Percentiles rank a stretch among this genome's conserved stretches.
These are phyloP conservation scores for Tholera decimalis DNA, from an alignment of 2,888 invertebrate genomes.

Conservation along the genomic window DNA sequence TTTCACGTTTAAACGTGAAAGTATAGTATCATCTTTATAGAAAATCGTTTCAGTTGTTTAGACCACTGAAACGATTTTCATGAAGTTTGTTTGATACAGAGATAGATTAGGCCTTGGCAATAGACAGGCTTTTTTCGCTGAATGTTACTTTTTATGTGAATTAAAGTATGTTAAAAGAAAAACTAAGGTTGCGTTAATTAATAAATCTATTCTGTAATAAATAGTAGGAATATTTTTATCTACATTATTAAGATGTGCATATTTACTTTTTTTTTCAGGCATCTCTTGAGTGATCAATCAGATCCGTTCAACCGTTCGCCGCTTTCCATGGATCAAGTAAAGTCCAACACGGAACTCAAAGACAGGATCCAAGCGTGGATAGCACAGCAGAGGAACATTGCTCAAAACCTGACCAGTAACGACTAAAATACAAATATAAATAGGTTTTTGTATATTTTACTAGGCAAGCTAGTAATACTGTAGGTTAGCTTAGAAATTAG, in stretches of 20 bases:
- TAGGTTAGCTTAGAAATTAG: conserved; percentile 57
- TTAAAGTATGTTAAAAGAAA: no score
- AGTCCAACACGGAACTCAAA: conserved; percentile 95
- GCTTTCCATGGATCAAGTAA: conserved; percentile 98
- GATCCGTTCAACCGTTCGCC: conserved; percentile 99
- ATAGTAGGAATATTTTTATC: neutral
- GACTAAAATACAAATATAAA: conserved; percentile 43
- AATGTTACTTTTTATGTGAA: no score
- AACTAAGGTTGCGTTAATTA: no score
- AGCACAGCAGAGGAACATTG: conserved; percentile 90
- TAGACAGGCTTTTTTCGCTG: no score
- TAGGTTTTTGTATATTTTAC: conserved; percentile 59
- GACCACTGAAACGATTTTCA: no score
- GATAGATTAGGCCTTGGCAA: no score
- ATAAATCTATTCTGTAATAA: no score
- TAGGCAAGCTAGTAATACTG: conserved; percentile 55
- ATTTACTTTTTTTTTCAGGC: conserved; percentile 86
- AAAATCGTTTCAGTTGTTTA: no score
- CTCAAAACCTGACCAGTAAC: conserved; percentile 71
- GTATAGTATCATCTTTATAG: no score
- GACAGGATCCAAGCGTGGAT: conserved; percentile 96
- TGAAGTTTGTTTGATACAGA: no score
- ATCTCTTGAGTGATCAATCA: conserved; percentile 97
- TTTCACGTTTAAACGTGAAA: no score
- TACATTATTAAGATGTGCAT: neutral